Base-by-base conservation (phyloP, 2,888 invertebrate genomes). In the Pyrochroa serraticornis region DNA sequence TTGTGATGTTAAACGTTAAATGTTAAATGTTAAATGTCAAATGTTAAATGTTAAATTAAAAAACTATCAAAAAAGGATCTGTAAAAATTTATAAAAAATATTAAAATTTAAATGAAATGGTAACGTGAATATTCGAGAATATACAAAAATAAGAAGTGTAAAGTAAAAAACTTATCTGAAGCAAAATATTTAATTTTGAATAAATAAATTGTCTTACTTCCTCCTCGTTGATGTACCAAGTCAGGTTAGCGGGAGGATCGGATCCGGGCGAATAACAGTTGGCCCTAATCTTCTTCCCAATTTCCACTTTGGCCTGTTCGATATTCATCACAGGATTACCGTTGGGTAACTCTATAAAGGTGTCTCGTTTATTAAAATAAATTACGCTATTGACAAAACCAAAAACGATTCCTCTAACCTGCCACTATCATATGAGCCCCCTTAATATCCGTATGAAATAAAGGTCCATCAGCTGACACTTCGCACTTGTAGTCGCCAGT, bases 141-240 rank as follows among this genome's bases (percentile, higher is more conserved):
- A n/a, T n/a, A n/a, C n/a, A n/a, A n/a, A n/a, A n/a, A n/a, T n/a
- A n/a, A n/a, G n/a, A n/a, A n/a, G n/a, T n/a, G n/a, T n/a, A n/a
- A n/a, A n/a, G n/a, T n/a, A n/a, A n/a, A n/a, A n/a, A n/a, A n/a
- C n/a, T n/a, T n/a, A n/a, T n/a, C n/a, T n/a, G n/a, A n/a, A n/a
- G n/a, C n/a, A n/a, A n/a, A n/a, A n/a, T n/a, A n/a, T n/a, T n/a
- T n/a, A n/a, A n/a, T n/a, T n/a, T n/a, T n/a, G n/a, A n/a, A n/a
- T n/a, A n/a, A n/a, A n/a, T n/a, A n/a, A n/a, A n/a, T n/a, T n/a
- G n/a, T n/a, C 70, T 75, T 69, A 80, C 81, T 75, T 77, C 70
- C 61, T 78, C 73, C 36, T 76, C 75, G 65, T 82, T 82, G 62
- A 82, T 77, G 65, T 74, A 80, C 80, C 81, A 82, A 33, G 80